Evolutionary conservation across 2,888 invertebrate species (phyloP).

Genomic region (Macaria notata): DNA sequence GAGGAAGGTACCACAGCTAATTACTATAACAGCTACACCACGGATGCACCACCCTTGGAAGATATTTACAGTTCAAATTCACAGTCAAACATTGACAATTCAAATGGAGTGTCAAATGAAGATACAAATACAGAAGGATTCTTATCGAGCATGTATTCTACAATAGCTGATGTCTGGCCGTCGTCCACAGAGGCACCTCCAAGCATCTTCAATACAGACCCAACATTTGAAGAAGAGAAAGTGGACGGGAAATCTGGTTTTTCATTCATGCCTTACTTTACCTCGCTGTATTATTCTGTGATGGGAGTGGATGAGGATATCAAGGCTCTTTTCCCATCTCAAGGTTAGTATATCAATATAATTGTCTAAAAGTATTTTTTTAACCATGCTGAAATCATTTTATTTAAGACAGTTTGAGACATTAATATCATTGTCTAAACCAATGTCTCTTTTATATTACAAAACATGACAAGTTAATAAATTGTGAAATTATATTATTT

Average conservation of each 20-base stretch:
- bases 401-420: too few species aligned
- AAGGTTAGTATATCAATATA: slow-evolving; percentile 50
- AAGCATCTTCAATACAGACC: slow-evolving; percentile 52
- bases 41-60: slow-evolving; percentile 25
- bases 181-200: slow-evolving; percentile 57
- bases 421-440: too few species aligned
- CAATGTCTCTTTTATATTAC: too few species aligned
- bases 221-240: slow-evolving; percentile 40
- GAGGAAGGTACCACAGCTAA: slow-evolving; percentile 13
- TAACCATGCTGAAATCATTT: too few species aligned
- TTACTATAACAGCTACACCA: slow-evolving; percentile 22
- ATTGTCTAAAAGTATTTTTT: too few species aligned
- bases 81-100: slow-evolving; percentile 17
- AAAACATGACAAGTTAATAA: too few species aligned
- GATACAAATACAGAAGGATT: slow-evolving; percentile 43
- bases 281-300: slow-evolving; percentile 55
- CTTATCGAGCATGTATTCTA: slow-evolving; percentile 60
- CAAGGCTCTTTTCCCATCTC: slow-evolving; percentile 64
- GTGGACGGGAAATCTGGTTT: slow-evolving; percentile 51
- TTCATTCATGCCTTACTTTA: slow-evolving; percentile 63
- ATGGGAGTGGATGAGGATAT: slow-evolving; percentile 62
- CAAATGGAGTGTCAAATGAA: slow-evolving; percentile 37
- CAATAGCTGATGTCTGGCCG: slow-evolving; percentile 63
- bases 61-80: slow-evolving; percentile 11
- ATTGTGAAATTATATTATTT: too few species aligned